phyloP scores from a whole-genome alignment of 2,888 invertebrate genomes.

The Cheilosia impressa region DNA sequence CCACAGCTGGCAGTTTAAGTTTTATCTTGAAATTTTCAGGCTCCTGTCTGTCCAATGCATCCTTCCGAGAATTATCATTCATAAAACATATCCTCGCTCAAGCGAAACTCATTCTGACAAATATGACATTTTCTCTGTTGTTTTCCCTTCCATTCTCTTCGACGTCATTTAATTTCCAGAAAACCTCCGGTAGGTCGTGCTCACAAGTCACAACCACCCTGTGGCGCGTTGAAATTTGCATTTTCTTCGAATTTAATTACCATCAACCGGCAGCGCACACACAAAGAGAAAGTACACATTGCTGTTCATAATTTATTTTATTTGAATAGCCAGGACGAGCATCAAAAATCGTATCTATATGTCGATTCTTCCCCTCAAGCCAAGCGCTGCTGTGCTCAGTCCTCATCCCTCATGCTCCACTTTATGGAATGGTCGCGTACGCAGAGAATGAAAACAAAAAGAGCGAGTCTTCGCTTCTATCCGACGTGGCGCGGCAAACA shows the following conservation, averaged over 20 bases:
- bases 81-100: conserved; percentile 41
- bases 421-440: not conserved
- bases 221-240: conserved; percentile 41
- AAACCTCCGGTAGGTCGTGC: conserved; percentile 4
- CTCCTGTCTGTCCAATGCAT: not conserved
- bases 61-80: conserved; percentile 27
- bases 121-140: conserved; percentile 34
- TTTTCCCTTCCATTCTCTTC: conserved; percentile 35
- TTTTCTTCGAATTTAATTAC: conserved; percentile 64
- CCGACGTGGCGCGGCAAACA: conserved; percentile 31
- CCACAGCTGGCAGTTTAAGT: not conserved
- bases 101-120: not conserved
- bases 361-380: conserved; percentile 42
- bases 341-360: conserved; percentile 32
- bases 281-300: conserved; percentile 37
- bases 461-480: not conserved
- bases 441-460: not conserved
- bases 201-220: not conserved
- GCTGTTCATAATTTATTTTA: conserved; percentile 50
- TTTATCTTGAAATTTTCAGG: conserved; percentile 1
- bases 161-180: conserved; percentile 49
- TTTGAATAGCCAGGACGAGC: conserved; percentile 7
- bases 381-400: not conserved
- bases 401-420: not conserved
- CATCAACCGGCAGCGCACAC: conserved; percentile 30